Conservation (phyloP, 2,888 invertebrate genomes). For the Tortrix viridana region DNA sequence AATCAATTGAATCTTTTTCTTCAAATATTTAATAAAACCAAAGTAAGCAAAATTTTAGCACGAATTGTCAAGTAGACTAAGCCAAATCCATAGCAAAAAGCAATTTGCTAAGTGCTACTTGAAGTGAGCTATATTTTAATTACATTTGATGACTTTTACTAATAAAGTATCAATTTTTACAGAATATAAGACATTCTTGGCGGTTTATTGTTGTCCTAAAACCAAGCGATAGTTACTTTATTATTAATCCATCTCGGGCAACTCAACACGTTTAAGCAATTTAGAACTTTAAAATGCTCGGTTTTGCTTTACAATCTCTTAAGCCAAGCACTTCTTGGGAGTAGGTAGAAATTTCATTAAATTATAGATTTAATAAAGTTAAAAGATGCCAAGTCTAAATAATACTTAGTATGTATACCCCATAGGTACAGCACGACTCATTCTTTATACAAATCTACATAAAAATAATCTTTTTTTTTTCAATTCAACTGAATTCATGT, state of each 20-base stretch:
- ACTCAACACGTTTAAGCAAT: conserved; percentile 15
- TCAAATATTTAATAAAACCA: too few species aligned
- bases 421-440: too few species aligned
- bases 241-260: conserved; percentile 7
- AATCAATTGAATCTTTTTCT: too few species aligned
- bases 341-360: too few species aligned
- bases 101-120: not conserved
- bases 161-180: not conserved
- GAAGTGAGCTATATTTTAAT: too few species aligned
- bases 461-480: too few species aligned
- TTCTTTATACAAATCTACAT: too few species aligned
- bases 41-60: too few species aligned
- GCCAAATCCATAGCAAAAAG: not conserved
- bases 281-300: conserved; percentile 13
- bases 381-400: too few species aligned
- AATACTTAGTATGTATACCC: too few species aligned
- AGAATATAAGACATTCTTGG: not conserved
- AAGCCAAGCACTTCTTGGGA: not conserved
- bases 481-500: not conserved
- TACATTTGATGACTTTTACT: not conserved
- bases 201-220: not conserved
- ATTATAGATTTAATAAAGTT: too few species aligned
- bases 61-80: not conserved
- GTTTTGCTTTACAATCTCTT: not conserved
- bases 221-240: not conserved